Conservation (phyloP, 2,113 vertebrate genomes). For the Tachuris rubrigastra region DNA sequence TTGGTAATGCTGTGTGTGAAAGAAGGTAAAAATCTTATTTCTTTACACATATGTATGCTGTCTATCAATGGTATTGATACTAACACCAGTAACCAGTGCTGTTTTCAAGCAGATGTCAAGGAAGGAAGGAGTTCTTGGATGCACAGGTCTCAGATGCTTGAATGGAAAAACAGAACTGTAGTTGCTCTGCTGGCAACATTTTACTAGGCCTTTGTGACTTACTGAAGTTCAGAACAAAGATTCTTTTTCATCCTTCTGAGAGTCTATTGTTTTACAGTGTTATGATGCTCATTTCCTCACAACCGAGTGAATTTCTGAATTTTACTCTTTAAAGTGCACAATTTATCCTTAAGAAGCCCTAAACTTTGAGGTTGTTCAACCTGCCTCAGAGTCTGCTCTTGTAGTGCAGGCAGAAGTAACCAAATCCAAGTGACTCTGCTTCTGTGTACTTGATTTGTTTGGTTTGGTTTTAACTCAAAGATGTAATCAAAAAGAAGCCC, state of each 20-base stretch:
- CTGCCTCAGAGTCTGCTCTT: background rate
- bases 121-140: background rate
- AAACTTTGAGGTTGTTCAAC: background rate
- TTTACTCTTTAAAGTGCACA: background rate
- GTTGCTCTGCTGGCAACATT: background rate
- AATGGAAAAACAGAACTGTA: background rate
- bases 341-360: background rate
- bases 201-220: background rate
- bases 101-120: background rate
- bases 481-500: background rate
- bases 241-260: background rate
- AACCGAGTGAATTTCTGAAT: background rate
- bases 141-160: background rate
- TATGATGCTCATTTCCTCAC: background rate
- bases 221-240: background rate
- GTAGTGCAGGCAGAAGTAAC: background rate
- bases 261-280: background rate
- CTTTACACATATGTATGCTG: background rate
- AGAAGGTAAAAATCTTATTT: background rate
- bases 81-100: background rate
- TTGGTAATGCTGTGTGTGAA: background rate
- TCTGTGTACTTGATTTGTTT: background rate
- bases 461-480: background rate
- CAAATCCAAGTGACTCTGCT: background rate
- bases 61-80: background rate